phyloP scores from a whole-genome alignment of 1,140 invertebrate species.

The Drosophila cardini region DNA sequence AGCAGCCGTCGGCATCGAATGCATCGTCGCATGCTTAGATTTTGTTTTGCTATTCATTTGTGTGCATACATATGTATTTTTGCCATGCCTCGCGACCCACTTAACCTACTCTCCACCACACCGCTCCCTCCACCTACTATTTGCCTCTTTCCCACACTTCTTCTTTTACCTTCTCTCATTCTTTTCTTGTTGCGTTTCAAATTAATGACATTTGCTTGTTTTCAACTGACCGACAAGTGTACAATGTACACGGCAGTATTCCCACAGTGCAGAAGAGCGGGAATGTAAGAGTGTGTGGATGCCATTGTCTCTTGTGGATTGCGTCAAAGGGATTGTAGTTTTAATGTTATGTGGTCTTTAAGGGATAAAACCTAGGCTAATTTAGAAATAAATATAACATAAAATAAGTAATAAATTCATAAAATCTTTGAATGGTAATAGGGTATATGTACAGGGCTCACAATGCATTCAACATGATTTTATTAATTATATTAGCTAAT shows the following conservation, averaged over 20 bases:
- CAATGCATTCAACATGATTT: too few relatives aligned
- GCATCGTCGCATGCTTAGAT: conserved; percentile 48
- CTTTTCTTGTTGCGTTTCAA: not conserved
- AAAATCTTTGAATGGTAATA: too few relatives aligned
- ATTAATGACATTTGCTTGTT: conserved; percentile 69
- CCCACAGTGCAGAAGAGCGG: not conserved
- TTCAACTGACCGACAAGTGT: conserved; percentile 41
- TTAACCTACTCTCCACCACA: too few relatives aligned
- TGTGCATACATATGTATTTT: not conserved
- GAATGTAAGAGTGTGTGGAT: conserved; percentile 12
- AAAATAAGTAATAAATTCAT: too few relatives aligned
- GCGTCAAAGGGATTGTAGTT: not conserved
- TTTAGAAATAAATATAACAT: too few relatives aligned
- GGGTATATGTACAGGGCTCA: too few relatives aligned
- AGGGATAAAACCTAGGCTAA: too few relatives aligned
- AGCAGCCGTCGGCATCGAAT: conserved; percentile 16
- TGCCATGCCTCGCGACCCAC: conserved; percentile 18
- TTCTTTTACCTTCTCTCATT: too few relatives aligned
- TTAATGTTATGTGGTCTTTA: too few relatives aligned
- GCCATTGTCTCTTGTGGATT: conserved; percentile 4
- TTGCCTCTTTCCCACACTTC: not conserved
- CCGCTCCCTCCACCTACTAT: not conserved
- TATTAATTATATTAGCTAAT: too few relatives aligned
- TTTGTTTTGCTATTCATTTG: conserved; percentile 38
- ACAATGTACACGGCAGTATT: conserved; percentile 14